Percentiles rank a stretch among this genome's conserved stretches.
Conservation (phyloP, 2,888 invertebrate genomes). For the Abrostola tripartita region DNA sequence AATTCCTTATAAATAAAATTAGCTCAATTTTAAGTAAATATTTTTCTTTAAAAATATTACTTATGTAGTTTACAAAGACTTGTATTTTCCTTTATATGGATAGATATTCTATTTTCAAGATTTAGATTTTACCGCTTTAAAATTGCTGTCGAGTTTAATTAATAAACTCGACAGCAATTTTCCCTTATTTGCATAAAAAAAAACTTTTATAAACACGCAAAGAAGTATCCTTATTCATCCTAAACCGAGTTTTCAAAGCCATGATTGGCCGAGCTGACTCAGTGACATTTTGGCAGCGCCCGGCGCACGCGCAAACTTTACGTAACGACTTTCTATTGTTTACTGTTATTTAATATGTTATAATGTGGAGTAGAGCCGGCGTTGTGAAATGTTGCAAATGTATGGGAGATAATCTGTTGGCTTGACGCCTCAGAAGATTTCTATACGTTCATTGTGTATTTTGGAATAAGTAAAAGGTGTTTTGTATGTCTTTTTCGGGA, state of each 20-base stretch:
- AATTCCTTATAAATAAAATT: too few species aligned
- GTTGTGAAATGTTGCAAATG: slow-evolving; percentile 37
- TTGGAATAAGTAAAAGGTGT: too few species aligned
- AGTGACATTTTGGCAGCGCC: slow-evolving; percentile 37
- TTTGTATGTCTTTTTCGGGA: too few species aligned
- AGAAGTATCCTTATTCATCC: slow-evolving; percentile 37
- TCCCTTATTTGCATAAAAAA: too few species aligned
- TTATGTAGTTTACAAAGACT: background rate
- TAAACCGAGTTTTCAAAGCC: background rate
- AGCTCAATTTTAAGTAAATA: too few species aligned
- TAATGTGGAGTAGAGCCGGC: slow-evolving; percentile 23
- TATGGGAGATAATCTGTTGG: slow-evolving; percentile 17
- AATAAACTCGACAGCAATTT: too few species aligned
- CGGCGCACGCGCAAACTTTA: slow-evolving; percentile 40
- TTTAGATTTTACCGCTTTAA: too few species aligned
- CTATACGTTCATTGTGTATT: background rate
- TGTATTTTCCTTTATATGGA: background rate
- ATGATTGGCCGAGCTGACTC: slow-evolving; percentile 2
- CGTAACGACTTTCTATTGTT: slow-evolving; percentile 72
- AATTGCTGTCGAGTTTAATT: too few species aligned
- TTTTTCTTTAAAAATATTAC: too few species aligned
- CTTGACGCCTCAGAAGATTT: slow-evolving; percentile 10
- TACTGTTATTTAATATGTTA: slow-evolving; percentile 47
- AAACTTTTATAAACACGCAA: slow-evolving; percentile 16
- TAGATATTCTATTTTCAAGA: background rate